A percentile compares a stretch with the other conserved stretches of the same genome.
phyloP scores from a whole-genome alignment of 2,888 invertebrate genomes.

The Cephus runcator region DNA sequence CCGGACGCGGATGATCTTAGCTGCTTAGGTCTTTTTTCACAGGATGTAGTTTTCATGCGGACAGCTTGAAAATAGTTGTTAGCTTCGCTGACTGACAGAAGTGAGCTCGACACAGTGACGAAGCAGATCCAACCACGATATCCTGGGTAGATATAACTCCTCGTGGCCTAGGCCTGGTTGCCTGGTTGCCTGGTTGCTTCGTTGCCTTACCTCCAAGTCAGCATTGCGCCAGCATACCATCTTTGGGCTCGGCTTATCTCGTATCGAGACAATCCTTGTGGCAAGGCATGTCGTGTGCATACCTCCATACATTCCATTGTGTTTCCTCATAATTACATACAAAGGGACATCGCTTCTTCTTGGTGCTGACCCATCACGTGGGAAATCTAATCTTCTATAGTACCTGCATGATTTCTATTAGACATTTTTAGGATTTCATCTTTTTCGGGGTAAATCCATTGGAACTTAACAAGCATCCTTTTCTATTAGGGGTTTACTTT shows the following conservation, averaged over 20 bases:
- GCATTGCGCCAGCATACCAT: constrained; percentile 49
- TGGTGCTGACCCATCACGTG: constrained; percentile 40
- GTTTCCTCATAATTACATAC: constrained; percentile 56
- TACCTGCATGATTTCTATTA: background rate
- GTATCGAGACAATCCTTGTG: constrained; percentile 42
- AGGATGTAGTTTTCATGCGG: background rate
- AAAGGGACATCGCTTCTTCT: constrained; percentile 35
- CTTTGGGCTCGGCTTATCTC: constrained; percentile 56
- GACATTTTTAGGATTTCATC: background rate
- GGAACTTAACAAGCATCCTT: background rate
- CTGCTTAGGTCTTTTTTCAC: background rate
- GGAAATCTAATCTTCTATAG: constrained; percentile 33
- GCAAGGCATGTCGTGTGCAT: constrained; percentile 48
- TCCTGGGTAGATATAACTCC: constrained; percentile 46
- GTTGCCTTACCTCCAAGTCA: constrained; percentile 7
- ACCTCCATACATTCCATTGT: constrained; percentile 57
- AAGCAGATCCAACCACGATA: constrained; percentile 48
- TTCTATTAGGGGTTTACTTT: background rate
- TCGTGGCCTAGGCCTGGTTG: background rate
- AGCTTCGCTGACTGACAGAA: constrained; percentile 20
- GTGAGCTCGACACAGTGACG: constrained; percentile 45
- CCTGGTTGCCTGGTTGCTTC: constrained; percentile 8
- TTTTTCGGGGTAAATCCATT: constrained; percentile 22
- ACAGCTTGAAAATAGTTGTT: constrained; percentile 21
- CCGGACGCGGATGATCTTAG: background rate